Evolutionary conservation across 2,888 invertebrate species (phyloP), one percentile per base, ranked within the genome.

Genomic region (Hesperia comma): DNA sequence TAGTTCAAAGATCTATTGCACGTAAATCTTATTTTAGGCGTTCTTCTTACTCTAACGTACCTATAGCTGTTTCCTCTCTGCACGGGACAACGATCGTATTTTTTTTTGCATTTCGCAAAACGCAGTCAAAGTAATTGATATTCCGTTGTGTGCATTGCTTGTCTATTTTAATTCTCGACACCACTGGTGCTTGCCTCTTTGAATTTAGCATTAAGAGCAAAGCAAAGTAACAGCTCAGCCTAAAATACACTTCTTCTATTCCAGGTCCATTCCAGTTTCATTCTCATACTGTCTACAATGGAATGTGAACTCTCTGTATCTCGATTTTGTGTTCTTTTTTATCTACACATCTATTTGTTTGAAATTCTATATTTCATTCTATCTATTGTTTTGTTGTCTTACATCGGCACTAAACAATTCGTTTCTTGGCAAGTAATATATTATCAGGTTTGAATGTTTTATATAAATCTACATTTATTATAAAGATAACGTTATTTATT

Each of bases 181-280:
- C 8, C 15, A 17, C 17, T 41, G 53, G 14, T 40, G 8, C 19
- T 40, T 54, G 7, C 15, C 14, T 54, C 4, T 46, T 32, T 32
- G n/a, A 8, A n/a, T 15, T 43, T 14, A 7, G 2, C 37, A n/a
- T 32, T 26, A 56, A 55, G 19, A 55, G 21, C 15, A 57, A 56
- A 51, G 55, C 33, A 49, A 46, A 51, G 21, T 33, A 40, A 15
- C 21, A 46, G 14, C 6, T 46, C 19, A 41, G 46, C 63, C 37
- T 55, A 26, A 63, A 63, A 63, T 57, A 58, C 41, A 58, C 12
- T 19, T 41, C 40, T 40, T 41, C 40, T 40, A 64, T 64, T 64
- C 57, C 51, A 21, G 19, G 17, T 32, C 26, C 64, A 58, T 58
- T 64, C 64, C 40, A 15, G 19, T 56, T 37, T 37, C 37, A 49